Percentiles rank a stretch among this genome's conserved stretches.
Evolutionary conservation across 1,140 invertebrate genomes (phyloP).

Genomic region (Limonius californicus): DNA sequence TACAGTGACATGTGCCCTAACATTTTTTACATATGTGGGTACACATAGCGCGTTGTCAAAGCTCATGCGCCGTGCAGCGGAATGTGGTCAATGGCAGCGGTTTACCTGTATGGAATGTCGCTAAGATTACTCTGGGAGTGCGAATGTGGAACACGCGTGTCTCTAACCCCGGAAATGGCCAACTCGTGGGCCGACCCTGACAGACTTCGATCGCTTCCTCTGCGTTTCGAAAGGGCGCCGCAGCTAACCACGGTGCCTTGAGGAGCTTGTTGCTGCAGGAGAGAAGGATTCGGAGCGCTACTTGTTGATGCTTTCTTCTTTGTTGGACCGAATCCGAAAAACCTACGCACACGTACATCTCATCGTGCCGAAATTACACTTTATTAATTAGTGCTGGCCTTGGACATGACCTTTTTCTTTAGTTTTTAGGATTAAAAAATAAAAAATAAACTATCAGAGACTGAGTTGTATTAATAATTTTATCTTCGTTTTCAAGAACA

Average conservation of each 20-base stretch:
- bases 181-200: constrained; percentile 76
- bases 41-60: constrained; percentile 8
- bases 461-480: too few relatives aligned
- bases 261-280: constrained; percentile 42
- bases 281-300: constrained; percentile 51
- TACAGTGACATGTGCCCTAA: constrained; percentile 8
- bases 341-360: constrained; percentile 62
- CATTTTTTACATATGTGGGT: constrained; percentile 7
- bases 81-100: neutral
- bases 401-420: too few relatives aligned
- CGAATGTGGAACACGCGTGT: constrained; percentile 66
- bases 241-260: constrained; percentile 37
- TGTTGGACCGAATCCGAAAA: constrained; percentile 82
- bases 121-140: constrained; percentile 79
- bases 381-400: too few relatives aligned
- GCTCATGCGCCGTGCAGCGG: constrained; percentile 18
- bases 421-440: too few relatives aligned
- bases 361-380: too few relatives aligned
- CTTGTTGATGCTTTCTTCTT: constrained; percentile 77
- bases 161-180: constrained; percentile 63
- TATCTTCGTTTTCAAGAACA: too few relatives aligned
- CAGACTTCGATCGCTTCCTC: constrained; percentile 77
- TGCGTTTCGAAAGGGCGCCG: constrained; percentile 54
- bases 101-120: constrained; percentile 72
- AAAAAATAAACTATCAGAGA: too few relatives aligned